A percentile compares a stretch with the other conserved stretches of the same genome.
These are phyloP conservation scores for Drosophila histrio DNA, from an alignment of 2,888 invertebrate species.

Conservation along the genomic window DNA sequence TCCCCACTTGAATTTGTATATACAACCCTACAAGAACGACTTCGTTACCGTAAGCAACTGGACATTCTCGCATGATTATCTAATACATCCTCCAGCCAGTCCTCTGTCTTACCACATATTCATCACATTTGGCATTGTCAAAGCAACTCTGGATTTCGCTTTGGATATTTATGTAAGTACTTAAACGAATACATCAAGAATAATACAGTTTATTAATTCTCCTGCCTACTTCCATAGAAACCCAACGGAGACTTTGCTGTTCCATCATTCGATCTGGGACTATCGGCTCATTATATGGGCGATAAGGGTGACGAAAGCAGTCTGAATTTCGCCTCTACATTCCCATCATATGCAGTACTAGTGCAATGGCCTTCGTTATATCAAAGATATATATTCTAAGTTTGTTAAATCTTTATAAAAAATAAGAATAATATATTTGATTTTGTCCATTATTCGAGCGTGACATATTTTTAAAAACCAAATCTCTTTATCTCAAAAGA, in stretches of 20 bases:
- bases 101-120: slow-evolving; percentile 71
- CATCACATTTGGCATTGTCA: slow-evolving; percentile 67
- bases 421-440: neutral
- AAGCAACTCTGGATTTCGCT: slow-evolving; percentile 64
- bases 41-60: slow-evolving; percentile 66
- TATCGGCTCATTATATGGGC: slow-evolving; percentile 85
- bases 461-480: neutral
- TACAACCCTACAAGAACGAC: slow-evolving; percentile 61
- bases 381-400: slow-evolving; percentile 71
- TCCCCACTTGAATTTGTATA: slow-evolving; percentile 61
- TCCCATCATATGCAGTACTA: slow-evolving; percentile 85
- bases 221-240: slow-evolving; percentile 34
- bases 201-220: neutral
- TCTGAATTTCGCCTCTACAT: slow-evolving; percentile 83
- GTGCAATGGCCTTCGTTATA: slow-evolving; percentile 85
- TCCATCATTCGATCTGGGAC: slow-evolving; percentile 82
- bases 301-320: slow-evolving; percentile 83
- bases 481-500: neutral
- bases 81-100: slow-evolving; percentile 59
- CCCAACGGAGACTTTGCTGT: slow-evolving; percentile 51
- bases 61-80: slow-evolving; percentile 65
- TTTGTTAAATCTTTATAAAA: neutral
- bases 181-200: neutral
- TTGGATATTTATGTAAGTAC: slow-evolving; percentile 56
- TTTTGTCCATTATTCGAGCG: neutral